These are phyloP conservation scores for Seriola aureovittata DNA, from an alignment of 2,113 vertebrate species.

Conservation along the genomic window DNA sequence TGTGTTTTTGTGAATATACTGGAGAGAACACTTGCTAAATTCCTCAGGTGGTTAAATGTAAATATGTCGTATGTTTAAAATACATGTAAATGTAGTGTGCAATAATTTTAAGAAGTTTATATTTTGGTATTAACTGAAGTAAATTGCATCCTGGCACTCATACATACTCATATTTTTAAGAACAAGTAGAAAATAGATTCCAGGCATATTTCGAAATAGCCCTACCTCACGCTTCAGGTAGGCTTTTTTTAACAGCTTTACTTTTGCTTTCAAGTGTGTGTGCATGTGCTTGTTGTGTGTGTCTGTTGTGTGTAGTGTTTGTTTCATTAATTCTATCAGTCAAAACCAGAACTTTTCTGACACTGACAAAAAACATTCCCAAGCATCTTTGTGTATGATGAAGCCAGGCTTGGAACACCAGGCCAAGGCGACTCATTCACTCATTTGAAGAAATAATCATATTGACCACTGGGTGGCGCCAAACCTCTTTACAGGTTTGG, in stretches of 20 bases:
- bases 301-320: background rate
- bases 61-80: background rate
- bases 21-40: background rate
- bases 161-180: slow-evolving; percentile 3
- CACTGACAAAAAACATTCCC: background rate
- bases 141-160: slow-evolving; percentile 8
- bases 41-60: background rate
- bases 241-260: slow-evolving; percentile 24
- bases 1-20: background rate
- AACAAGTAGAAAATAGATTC: slow-evolving; percentile 55
- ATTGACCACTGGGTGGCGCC: slow-evolving; percentile 51
- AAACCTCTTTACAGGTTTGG: background rate
- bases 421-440: background rate
- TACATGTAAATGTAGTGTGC: background rate
- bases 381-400: background rate
- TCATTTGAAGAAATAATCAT: background rate
- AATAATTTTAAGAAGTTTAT: background rate
- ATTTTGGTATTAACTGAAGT: slow-evolving; percentile 34
- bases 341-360: background rate
- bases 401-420: background rate
- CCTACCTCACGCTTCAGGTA: slow-evolving; percentile 27
- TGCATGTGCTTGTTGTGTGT: slow-evolving; percentile 2
- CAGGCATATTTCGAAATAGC: slow-evolving; percentile 62
- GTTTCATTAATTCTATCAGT: background rate
- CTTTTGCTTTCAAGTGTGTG: background rate